phyloP scores from a whole-genome alignment of 2,113 vertebrate species.

The Bos indicus region DNA sequence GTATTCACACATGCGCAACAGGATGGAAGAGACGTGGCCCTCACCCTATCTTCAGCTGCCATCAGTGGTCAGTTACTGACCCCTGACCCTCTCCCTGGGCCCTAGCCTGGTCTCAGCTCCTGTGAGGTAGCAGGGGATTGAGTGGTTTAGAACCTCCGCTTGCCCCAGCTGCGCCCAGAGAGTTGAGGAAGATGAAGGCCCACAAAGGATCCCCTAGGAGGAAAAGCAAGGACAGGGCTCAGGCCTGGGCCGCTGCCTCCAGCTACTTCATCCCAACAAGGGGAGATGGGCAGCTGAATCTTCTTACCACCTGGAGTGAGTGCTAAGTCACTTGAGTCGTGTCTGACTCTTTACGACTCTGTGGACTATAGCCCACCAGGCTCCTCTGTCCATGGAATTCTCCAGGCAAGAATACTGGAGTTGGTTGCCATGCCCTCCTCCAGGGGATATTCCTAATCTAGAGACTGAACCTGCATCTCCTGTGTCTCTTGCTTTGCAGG shows the following conservation, averaged over 20 bases:
- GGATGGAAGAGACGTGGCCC: background rate
- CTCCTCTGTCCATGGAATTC: background rate
- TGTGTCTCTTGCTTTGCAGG: background rate
- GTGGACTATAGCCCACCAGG: background rate
- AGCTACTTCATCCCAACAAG: background rate
- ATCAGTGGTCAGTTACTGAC: background rate
- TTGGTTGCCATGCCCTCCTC: background rate
- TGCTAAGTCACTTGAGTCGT: background rate
- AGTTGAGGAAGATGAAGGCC: background rate
- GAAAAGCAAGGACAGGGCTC: background rate
- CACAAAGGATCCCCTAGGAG: background rate
- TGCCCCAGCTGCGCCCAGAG: background rate
- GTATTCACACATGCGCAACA: background rate
- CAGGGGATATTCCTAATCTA: background rate
- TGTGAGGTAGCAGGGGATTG: background rate
- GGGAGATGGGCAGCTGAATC: rapidly evolving
- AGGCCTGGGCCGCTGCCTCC: background rate
- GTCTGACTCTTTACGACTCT: background rate
- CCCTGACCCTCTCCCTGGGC: background rate
- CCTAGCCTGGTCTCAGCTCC: background rate
- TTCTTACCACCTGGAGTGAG: background rate
- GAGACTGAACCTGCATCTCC: background rate
- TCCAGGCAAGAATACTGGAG: background rate
- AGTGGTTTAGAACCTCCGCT: background rate
- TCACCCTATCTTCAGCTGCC: background rate